phyloP scores from a whole-genome alignment of 2,888 invertebrate species.

The Maniola hyperantus region DNA sequence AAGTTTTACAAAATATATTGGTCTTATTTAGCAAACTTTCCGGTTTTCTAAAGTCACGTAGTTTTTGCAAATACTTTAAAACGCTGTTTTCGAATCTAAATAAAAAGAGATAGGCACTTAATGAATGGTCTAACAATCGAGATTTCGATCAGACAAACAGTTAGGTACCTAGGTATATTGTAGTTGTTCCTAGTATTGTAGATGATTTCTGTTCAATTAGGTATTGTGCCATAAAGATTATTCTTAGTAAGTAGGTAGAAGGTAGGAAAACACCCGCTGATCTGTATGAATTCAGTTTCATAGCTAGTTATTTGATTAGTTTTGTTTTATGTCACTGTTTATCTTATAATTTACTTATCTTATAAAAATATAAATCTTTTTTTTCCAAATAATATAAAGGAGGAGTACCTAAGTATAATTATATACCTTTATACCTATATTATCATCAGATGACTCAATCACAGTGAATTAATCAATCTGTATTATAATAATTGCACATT shows the following conservation, averaged over 20 bases:
- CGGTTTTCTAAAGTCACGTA: background rate
- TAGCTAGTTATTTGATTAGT: background rate
- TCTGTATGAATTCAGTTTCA: constrained; percentile 4
- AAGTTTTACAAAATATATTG: background rate
- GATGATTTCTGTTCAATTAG: constrained; percentile 7
- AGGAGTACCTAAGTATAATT: too few relatives aligned
- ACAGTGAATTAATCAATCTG: too few relatives aligned
- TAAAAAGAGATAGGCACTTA: constrained; percentile 12
- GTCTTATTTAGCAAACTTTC: constrained; percentile 2
- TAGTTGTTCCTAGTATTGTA: constrained; percentile 16
- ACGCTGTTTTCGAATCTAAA: background rate
- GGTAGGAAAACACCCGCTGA: background rate
- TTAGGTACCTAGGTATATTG: too few relatives aligned
- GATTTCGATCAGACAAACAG: constrained; percentile 19
- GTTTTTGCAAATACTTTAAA: constrained; percentile 12
- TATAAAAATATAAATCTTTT: too few relatives aligned
- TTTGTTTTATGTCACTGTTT: too few relatives aligned
- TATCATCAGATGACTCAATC: too few relatives aligned
- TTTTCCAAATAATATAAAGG: too few relatives aligned
- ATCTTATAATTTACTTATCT: too few relatives aligned
- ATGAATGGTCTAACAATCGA: background rate
- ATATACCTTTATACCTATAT: too few relatives aligned
- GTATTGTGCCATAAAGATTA: constrained; percentile 5
- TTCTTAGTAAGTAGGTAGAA: background rate
- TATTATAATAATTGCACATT: too few relatives aligned